phyloP scores from a whole-genome alignment of 2,113 vertebrate genomes.

The Speoplatyrhinus poulsoni region DNA sequence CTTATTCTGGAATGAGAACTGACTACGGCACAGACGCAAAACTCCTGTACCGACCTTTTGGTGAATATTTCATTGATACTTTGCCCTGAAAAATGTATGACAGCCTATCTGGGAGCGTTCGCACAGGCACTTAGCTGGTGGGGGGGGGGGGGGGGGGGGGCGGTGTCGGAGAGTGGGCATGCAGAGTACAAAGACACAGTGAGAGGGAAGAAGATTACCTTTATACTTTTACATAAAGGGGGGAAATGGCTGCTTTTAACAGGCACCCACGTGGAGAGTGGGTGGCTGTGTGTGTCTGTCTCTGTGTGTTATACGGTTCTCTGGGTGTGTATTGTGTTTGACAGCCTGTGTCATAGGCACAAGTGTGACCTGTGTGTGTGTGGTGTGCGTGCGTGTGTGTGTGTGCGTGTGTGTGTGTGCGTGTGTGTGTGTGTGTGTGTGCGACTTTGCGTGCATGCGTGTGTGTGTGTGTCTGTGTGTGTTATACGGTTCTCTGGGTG shows the following conservation, averaged over 20 bases:
- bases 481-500: slow-evolving; percentile 3
- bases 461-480: slow-evolving; percentile 18
- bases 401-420: no score
- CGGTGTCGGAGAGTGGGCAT: slow-evolving; percentile 3
- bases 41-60: slow-evolving; percentile 5
- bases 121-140: slow-evolving; percentile 55
- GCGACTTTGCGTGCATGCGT: background rate
- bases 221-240: slow-evolving; percentile 43
- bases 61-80: slow-evolving; percentile 42
- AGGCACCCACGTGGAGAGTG: slow-evolving; percentile 30
- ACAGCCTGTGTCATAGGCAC: background rate
- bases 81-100: slow-evolving; percentile 64
- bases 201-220: slow-evolving; percentile 39
- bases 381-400: background rate
- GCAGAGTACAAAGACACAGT: slow-evolving; percentile 18
- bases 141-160: slow-evolving; percentile 43
- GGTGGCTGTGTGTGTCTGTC: background rate
- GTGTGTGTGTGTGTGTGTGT: slow-evolving; percentile 2
- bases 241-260: slow-evolving; percentile 42
- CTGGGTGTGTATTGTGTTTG: slow-evolving; percentile 15
- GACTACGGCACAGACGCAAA: slow-evolving; percentile 17
- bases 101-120: slow-evolving; percentile 43
- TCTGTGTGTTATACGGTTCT: slow-evolving; percentile 16
- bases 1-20: slow-evolving; percentile 34
- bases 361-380: background rate